Evolutionary conservation across 2,113 vertebrate species (phyloP), one percentile per base, ranked within the genome.

Genomic region (Sminthopsis crassicaudata): DNA sequence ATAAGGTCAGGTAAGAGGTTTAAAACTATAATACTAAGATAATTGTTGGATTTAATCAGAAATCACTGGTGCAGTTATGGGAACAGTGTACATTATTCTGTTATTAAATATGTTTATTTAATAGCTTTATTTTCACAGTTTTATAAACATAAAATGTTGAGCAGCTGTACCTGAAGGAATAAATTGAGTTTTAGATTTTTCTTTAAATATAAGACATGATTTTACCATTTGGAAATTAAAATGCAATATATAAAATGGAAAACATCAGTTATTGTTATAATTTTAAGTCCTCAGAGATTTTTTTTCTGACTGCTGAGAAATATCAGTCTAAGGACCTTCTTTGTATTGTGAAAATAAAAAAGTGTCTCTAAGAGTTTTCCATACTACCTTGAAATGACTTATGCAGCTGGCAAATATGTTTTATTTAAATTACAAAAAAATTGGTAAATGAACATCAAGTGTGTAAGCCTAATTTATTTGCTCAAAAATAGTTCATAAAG

Each of bases 321-420:
- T 91, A 27, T 91, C 90, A 84, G 27, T 50, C 48, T 92, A 92
- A 90, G 3, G 24, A 93, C 92, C 27, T 53, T 8, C 26, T 94
- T 95, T 94, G 42, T 54, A 92, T 90, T 36, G 8, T 54, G 50
- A 93, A 95, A 94, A 96, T 67, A 95, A 94, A 94, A 96, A 27
- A 36, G 84, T 94, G 19, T 52, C 4, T 94, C 7, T 53, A 54
- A 46, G 19, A 84, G 46, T 12, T 93, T 95, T 90, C 91, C 89
- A 50, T 91, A 46, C 26, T 54, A 23, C 89, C 91, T 52, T 93
- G 92, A 97, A 95, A 96, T 91, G 93, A 95, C 89, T 51, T 94
- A 94, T 91, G 30, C 9, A 36, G 1, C 4, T 57, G 25, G 42
- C 3, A 94, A 93, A 84, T 24, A 53, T 92, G 53, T 0, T 50